phyloP scores from a whole-genome alignment of 2,113 vertebrate genomes.

The Etheostoma cragini region DNA sequence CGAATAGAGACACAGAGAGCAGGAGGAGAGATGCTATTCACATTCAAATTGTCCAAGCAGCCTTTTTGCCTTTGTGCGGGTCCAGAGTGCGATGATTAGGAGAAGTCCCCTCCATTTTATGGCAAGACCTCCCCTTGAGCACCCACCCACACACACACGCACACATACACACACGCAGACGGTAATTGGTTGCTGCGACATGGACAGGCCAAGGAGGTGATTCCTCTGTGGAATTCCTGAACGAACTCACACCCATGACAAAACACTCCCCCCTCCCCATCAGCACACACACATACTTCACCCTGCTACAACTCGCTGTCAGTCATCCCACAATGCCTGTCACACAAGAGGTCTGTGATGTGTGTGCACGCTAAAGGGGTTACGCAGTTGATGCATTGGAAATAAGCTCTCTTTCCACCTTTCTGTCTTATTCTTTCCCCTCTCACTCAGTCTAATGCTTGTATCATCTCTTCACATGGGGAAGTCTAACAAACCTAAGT shows the following conservation, averaged over 20 bases:
- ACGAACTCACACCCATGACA: slow-evolving; percentile 60
- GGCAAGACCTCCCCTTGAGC: slow-evolving; percentile 61
- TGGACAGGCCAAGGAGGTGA: slow-evolving; percentile 76
- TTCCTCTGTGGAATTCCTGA: slow-evolving; percentile 79
- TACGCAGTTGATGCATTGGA: slow-evolving; percentile 31
- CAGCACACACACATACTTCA: slow-evolving; percentile 31
- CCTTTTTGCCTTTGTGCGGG: slow-evolving; percentile 78
- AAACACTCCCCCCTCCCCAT: slow-evolving; percentile 21
- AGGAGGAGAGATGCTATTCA: slow-evolving; percentile 76
- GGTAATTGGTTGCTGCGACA: slow-evolving; percentile 80
- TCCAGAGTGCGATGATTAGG: slow-evolving; percentile 82
- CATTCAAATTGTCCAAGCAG: slow-evolving; percentile 81
- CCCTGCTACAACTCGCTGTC: slow-evolving; percentile 75
- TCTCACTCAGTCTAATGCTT: slow-evolving; percentile 3
- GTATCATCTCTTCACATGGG: slow-evolving; percentile 30
- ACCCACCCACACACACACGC: slow-evolving; percentile 13
- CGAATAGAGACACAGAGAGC: slow-evolving; percentile 55
- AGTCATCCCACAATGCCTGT: slow-evolving; percentile 80
- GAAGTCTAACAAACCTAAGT: slow-evolving; percentile 56
- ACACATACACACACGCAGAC: slow-evolving; percentile 27
- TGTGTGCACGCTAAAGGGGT: slow-evolving; percentile 61
- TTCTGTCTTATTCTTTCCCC: slow-evolving; percentile 2
- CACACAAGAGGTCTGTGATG: slow-evolving; percentile 62
- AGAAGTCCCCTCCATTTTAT: slow-evolving; percentile 76
- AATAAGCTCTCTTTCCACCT: slow-evolving; percentile 54